Evolutionary conservation across 2,797 vertebrate genomes (phyloP).

Genomic region (Oryzias dopingdopingensis): DNA sequence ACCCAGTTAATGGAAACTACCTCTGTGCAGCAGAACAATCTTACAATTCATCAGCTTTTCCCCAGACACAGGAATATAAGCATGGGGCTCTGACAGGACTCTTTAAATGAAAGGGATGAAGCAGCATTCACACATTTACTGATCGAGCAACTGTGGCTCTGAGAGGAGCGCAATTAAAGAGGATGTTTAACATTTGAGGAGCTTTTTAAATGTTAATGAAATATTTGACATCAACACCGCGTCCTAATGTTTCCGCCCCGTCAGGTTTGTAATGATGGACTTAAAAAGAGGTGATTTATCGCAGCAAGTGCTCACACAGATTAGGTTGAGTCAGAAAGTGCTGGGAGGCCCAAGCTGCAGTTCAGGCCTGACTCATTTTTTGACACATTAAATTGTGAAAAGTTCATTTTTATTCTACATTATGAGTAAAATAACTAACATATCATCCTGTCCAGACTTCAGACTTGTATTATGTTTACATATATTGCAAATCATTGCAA

Average conservation of each 20-base stretch:
- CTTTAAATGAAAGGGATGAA: too few species aligned
- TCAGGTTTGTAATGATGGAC: conserved; percentile 24
- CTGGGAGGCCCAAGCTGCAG: conserved; percentile 14
- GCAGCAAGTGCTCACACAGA: conserved; percentile 30
- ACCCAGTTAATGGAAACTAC: conserved; percentile 45
- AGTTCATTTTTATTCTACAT: too few species aligned
- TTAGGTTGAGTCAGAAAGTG: conserved; percentile 21
- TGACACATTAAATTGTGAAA: neutral
- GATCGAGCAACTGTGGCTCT: too few species aligned
- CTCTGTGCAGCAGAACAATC: conserved; percentile 49
- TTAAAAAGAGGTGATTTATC: conserved; percentile 40
- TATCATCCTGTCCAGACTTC: too few species aligned
- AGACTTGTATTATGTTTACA: too few species aligned
- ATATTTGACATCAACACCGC: neutral
- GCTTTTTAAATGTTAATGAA: too few species aligned
- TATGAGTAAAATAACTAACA: too few species aligned
- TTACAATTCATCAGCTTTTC: conserved; percentile 5
- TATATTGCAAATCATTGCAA: too few species aligned
- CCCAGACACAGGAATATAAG: neutral
- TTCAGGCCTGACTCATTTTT: conserved; percentile 1
- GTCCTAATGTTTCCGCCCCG: conserved; percentile 2
- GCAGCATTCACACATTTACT: too few species aligned
- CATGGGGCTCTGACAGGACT: too few species aligned
- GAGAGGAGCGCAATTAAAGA: too few species aligned
- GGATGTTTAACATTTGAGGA: too few species aligned